phyloP scores from a whole-genome alignment of 2,888 invertebrate genomes.

The Panzeria rudis region DNA sequence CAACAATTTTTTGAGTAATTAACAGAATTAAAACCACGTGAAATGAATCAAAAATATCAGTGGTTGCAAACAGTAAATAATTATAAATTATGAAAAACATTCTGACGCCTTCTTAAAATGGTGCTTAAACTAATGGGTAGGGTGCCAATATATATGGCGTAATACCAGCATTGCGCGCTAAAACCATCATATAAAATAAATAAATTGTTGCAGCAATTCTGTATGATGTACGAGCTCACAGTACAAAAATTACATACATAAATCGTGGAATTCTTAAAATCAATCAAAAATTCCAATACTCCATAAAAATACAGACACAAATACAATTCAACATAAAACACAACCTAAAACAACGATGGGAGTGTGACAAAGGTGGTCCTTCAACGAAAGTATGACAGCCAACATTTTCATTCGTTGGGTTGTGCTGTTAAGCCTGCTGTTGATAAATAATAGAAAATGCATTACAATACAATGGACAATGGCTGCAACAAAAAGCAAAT shows the following conservation, averaged over 20 bases:
- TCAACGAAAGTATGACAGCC: slow-evolving; percentile 27
- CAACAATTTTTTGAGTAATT: no score
- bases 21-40: no score
- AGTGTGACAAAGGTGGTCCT: neutral
- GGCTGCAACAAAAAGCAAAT: slow-evolving; percentile 48
- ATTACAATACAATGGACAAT: slow-evolving; percentile 61
- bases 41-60: no score
- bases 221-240: slow-evolving; percentile 65
- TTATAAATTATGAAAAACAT: no score
- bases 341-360: slow-evolving; percentile 1
- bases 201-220: slow-evolving; percentile 45
- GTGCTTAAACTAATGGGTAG: no score
- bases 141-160: neutral
- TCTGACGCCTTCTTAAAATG: neutral
- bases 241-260: slow-evolving; percentile 71
- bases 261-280: slow-evolving; percentile 74
- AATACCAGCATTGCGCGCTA: neutral
- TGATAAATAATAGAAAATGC: slow-evolving; percentile 74
- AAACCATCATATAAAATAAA: slow-evolving; percentile 50
- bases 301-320: slow-evolving; percentile 44
- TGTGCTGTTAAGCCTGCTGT: slow-evolving; percentile 65
- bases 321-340: slow-evolving; percentile 21
- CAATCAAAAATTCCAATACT: slow-evolving; percentile 73
- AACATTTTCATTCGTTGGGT: slow-evolving; percentile 32
- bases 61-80: neutral